Base-by-base conservation (phyloP, 1,140 invertebrate genomes). In the Asbolus verrucosus region DNA sequence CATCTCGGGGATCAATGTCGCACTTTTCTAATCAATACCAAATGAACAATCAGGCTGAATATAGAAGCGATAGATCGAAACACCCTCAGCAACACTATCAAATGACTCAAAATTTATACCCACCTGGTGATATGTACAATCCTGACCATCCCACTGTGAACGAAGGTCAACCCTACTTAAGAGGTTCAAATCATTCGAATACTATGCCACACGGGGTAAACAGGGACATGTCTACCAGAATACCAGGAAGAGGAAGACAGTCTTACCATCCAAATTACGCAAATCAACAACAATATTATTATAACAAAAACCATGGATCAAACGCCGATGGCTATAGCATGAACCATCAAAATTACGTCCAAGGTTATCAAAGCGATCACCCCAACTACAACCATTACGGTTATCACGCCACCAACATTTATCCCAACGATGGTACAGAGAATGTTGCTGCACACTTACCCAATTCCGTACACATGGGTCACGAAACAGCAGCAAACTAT, bases 61-160 rank as follows among this genome's bases (percentile, higher is more conserved):
- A 79, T 39, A 65, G 75, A 38, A 65, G 65, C 15, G 74, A 76
- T 6, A 31, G 72, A 46, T 78, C 81, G 13, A 84, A 85, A 70
- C 83, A 84, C 65, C 82, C 83, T 74, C 71, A 83, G 4, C 73
- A 81, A 13, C 83, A 84, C 70, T 86, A 84, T 69, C 82, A 75
- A 31, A 75, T 76, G 43, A 69, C 71, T 11, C 73, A 77, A 19
- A 78, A 80, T 19, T 73, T 79, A 59, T 79, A 81, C 38, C 80
- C 83, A 33, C 80, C 83, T 2, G 82, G 83, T 54, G 85, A 86
- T 73, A 84, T 87, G 79, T 87, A 86, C 75, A 85, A 81, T 63
- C 73, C 75, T 2, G 79, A 78, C 9, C 80, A 81, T 69, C 73
- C 75, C 8, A 72, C 73, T 16, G 69, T 76, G 1, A 77, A 75